A percentile compares a stretch with the other conserved stretches of the same genome.
Evolutionary conservation across 2,888 invertebrate species (phyloP).

Genomic region (Pharmacophagus antenor): DNA sequence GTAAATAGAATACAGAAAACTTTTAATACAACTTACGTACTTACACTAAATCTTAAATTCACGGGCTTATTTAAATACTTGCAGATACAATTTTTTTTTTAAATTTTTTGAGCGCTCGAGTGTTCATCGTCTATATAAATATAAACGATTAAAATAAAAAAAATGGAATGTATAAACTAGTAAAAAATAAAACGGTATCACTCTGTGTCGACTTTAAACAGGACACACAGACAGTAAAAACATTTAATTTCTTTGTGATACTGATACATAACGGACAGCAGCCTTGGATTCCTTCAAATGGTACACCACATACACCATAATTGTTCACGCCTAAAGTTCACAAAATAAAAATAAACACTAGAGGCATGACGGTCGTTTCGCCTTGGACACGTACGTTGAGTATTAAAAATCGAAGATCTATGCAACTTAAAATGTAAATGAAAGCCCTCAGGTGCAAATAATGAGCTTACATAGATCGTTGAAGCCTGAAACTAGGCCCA

Average conservation of each 20-base stretch:
- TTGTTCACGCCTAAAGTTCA: conserved; percentile 23
- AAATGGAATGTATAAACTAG: conserved; percentile 33
- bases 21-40: conserved; percentile 37
- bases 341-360: conserved; percentile 29
- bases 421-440: conserved; percentile 28
- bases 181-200: background rate
- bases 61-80: conserved; percentile 43
- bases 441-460: conserved; percentile 10
- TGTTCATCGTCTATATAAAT: conserved; percentile 29
- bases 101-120: conserved; percentile 46
- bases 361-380: conserved; percentile 37
- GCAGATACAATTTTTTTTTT: too few relatives aligned
- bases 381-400: conserved; percentile 46
- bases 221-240: background rate
- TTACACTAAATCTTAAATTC: conserved; percentile 41
- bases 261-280: background rate
- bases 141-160: conserved; percentile 16
- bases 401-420: conserved; percentile 41
- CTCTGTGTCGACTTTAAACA: background rate
- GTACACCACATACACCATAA: background rate
- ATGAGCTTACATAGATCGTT: background rate
- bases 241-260: background rate
- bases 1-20: conserved; percentile 7
- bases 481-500: background rate
- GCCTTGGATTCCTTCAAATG: background rate